phyloP scores from a whole-genome alignment of 2,797 vertebrate genomes.

The Melanotaenia trifasciata region DNA sequence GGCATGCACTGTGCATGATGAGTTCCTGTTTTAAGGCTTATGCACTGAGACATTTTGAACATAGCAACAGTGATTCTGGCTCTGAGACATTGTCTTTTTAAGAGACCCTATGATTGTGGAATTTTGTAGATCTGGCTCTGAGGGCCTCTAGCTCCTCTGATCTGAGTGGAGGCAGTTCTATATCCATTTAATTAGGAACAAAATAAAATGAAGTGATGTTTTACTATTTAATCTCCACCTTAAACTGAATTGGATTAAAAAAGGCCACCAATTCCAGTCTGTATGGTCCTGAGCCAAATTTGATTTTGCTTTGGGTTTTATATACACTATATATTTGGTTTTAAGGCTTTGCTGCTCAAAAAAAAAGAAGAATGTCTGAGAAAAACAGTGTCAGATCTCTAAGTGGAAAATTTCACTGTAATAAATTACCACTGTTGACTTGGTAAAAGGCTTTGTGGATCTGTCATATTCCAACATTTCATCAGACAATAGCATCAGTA shows the following conservation, averaged over 20 bases:
- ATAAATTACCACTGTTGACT: conserved; percentile 65
- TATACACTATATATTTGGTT: background rate
- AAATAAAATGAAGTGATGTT: background rate
- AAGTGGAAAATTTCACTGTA: conserved; percentile 54
- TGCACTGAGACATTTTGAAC: conserved; percentile 42
- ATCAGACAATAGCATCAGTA: conserved; percentile 70
- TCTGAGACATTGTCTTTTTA: conserved; percentile 59
- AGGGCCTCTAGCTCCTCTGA: conserved; percentile 10
- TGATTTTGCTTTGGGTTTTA: conserved; percentile 10
- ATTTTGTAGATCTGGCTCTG: conserved; percentile 50
- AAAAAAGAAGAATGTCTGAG: conserved; percentile 14
- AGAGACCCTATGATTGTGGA: conserved; percentile 39
- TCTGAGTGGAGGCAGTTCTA: conserved; percentile 21
- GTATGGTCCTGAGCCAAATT: background rate
- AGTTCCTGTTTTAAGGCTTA: conserved; percentile 57
- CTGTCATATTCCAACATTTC: conserved; percentile 74
- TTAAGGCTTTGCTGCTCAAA: conserved; percentile 14
- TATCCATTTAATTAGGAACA: conserved; percentile 28
- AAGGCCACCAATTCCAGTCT: conserved; percentile 17
- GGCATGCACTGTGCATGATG: conserved; percentile 29
- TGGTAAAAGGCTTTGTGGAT: conserved; percentile 67
- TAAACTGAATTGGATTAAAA: conserved; percentile 22
- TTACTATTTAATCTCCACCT: conserved; percentile 7
- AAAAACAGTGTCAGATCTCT: conserved; percentile 29
- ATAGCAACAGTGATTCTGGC: conserved; percentile 60